Base-by-base conservation (phyloP, 2,888 invertebrate species). In the Idaea biselata region DNA sequence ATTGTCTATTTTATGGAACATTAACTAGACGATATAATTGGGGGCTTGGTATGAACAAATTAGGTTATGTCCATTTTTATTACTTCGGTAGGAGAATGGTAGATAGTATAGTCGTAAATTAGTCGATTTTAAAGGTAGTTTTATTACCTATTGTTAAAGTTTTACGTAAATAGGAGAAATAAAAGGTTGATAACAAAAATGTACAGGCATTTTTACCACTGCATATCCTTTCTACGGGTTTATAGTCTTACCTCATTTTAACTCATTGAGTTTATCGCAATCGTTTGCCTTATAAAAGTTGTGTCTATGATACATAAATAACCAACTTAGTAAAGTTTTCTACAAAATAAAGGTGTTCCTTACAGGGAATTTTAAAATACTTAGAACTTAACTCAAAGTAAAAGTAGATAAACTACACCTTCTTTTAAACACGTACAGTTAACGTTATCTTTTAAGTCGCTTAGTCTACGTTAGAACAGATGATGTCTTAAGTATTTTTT, bases 401-500 rank as follows among this genome's bases (percentile, higher is more conserved):
- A 65, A 44, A 69, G 61, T 63, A 65, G 63, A 58, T 66, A 67
- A 60, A 61, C 68, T 64, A 31, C 61, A 65, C 59, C 64, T 67
- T 68, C 54, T 63, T 67, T 65, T 60, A 71, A 68, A 70, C 69
- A 62, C 64, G 64, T 68, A 67, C 64, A 25, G 25, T 44, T 44
- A 14, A 65, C 70, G 69, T 72, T 68, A 72, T 71, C 69, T 63
- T 67, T 71, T 80, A 78, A 78, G 78, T 79, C 76, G 74, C 72
- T 71, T 72, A 72, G 70, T 69, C 66, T 70, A 67, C 70, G 74
- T 73, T 70, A 74, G 73, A 73, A 70, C 68, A 74, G 68, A 70
- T 72, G 72, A 69, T 72, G 64, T 70, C 70, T 74, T 75, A 71
- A 44, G 44, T 79, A 80, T 79, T 80, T 79, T 74, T 74, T 74